phyloP scores from a whole-genome alignment of 2,888 invertebrate genomes.

The Cacoxenus indagator region DNA sequence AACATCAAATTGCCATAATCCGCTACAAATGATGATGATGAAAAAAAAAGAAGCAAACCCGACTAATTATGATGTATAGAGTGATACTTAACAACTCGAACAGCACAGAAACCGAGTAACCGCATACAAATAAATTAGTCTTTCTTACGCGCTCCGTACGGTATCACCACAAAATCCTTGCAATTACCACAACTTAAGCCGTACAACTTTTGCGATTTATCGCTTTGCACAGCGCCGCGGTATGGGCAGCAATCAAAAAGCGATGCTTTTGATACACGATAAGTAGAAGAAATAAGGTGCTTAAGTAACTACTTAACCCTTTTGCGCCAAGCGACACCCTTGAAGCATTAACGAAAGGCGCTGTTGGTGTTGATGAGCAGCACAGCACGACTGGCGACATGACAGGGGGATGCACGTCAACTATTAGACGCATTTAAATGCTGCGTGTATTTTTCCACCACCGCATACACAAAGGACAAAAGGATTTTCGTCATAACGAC shows the following conservation, averaged over 20 bases:
- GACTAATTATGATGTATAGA: not conserved
- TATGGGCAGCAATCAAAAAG: not conserved
- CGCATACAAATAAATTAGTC: not conserved
- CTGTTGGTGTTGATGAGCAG: too few relatives aligned
- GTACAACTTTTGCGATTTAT: not conserved
- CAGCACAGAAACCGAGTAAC: not conserved
- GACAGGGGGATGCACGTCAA: too few relatives aligned
- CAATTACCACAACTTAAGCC: not conserved
- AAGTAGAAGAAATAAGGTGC: slow-evolving; percentile 2
- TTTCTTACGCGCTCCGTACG: too few relatives aligned
- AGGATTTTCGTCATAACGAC: too few relatives aligned
- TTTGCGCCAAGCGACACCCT: not conserved
- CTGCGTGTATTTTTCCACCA: too few relatives aligned
- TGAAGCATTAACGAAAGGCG: too few relatives aligned
- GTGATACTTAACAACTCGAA: not conserved
- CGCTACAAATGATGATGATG: too few relatives aligned
- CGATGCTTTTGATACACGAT: not conserved
- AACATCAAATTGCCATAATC: too few relatives aligned
- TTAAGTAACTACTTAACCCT: slow-evolving; percentile 16
- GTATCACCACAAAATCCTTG: not conserved
- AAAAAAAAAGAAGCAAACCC: too few relatives aligned
- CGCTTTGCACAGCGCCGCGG: not conserved
- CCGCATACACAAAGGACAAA: too few relatives aligned
- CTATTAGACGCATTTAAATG: too few relatives aligned
- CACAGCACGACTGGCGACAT: too few relatives aligned